A percentile compares a stretch with the other conserved stretches of the same genome.
Conservation (phyloP, 2,113 vertebrate species). For the Gasterosteus nipponicus region DNA sequence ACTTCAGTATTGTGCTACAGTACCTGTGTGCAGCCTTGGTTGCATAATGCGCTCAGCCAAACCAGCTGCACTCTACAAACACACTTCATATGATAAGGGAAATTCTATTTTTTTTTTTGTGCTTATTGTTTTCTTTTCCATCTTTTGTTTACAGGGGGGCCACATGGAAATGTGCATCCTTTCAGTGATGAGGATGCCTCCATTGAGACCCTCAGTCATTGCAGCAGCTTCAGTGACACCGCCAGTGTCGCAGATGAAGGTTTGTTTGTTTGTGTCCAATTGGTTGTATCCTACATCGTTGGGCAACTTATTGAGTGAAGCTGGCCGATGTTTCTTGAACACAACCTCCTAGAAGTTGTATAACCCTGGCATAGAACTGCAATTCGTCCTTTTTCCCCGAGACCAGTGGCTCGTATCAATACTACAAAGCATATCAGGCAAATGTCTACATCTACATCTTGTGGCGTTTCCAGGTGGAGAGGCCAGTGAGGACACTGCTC, state of each 20-base stretch:
- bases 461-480: slow-evolving; percentile 84
- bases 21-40: slow-evolving; percentile 32
- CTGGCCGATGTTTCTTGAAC: not conserved
- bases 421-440: not conserved
- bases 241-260: slow-evolving; percentile 93
- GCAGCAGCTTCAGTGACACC: slow-evolving; percentile 94
- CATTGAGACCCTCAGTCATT: slow-evolving; percentile 97
- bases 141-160: slow-evolving; percentile 83
- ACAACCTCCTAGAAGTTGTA: not conserved
- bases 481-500: slow-evolving; percentile 88
- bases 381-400: not conserved
- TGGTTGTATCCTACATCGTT: not conserved
- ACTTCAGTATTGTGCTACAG: slow-evolving; percentile 4
- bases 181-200: slow-evolving; percentile 98
- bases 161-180: slow-evolving; percentile 90
- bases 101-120: not conserved
- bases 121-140: not conserved
- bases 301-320: not conserved
- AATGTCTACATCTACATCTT: not conserved
- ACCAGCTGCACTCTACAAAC: not conserved
- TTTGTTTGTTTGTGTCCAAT: slow-evolving; percentile 58
- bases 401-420: accelerated
- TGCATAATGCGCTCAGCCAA: slow-evolving; percentile 33
- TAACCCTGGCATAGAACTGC: not conserved
- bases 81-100: not conserved